Evolutionary conservation across 2,888 invertebrate species (phyloP).

Genomic region (Sthenelais limicola): DNA sequence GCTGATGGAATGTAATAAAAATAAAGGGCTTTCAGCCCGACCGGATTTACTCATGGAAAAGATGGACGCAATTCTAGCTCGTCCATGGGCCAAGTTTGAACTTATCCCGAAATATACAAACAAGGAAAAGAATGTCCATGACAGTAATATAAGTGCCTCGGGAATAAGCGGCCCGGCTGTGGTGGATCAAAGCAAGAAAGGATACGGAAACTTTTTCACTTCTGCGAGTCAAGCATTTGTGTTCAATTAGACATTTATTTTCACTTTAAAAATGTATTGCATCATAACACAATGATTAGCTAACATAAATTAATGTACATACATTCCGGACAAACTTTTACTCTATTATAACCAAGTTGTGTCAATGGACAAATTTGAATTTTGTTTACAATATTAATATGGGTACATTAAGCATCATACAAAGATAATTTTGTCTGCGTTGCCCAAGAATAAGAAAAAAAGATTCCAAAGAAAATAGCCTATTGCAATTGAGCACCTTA

Average conservation of each 20-base stretch:
- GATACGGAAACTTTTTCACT: constrained; percentile 31
- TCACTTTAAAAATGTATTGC: no score
- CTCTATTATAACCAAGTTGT: no score
- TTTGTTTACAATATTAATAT: no score
- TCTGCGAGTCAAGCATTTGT: constrained; percentile 27
- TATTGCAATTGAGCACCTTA: no score
- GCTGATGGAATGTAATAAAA: constrained; percentile 14
- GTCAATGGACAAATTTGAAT: no score
- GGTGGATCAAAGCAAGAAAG: constrained; percentile 18
- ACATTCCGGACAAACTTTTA: no score
- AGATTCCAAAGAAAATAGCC: no score
- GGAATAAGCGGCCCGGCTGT: constrained; percentile 23
- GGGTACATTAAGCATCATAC: no score
- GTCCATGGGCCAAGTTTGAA: constrained; percentile 30
- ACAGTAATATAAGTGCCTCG: neutral
- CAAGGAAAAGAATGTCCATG: neutral
- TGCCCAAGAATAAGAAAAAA: no score
- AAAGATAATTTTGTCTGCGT: no score
- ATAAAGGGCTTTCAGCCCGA: neutral
- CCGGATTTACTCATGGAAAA: constrained; percentile 10
- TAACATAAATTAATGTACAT: no score
- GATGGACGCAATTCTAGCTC: neutral
- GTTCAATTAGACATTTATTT: neutral
- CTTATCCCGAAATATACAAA: neutral
- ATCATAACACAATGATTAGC: no score